These are phyloP conservation scores for Eulemur rufifrons DNA, from an alignment of 2,113 vertebrate species.

Conservation along the genomic window DNA sequence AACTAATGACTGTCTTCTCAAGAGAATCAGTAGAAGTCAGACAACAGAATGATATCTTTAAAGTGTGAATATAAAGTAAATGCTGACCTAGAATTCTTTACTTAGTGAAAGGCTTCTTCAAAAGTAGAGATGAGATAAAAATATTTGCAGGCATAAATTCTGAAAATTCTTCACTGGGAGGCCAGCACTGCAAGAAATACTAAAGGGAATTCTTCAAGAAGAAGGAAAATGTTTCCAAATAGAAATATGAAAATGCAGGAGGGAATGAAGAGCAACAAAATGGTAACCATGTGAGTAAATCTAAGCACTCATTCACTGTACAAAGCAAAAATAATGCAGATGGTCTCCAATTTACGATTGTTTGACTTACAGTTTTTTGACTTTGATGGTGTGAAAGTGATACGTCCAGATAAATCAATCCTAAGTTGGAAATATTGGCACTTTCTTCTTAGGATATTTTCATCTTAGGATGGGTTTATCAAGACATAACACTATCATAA, in stretches of 20 bases:
- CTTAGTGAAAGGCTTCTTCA: not conserved
- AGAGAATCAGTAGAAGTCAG: not conserved
- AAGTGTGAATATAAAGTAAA: not conserved
- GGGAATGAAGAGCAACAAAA: not conserved
- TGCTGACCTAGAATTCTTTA: not conserved
- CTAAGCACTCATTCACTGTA: not conserved
- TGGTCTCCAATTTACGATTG: not conserved
- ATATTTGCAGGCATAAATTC: not conserved
- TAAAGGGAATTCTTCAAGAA: not conserved
- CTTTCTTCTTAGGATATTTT: not conserved
- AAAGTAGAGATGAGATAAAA: not conserved
- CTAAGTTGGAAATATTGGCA: not conserved
- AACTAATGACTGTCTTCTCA: not conserved
- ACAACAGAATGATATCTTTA: not conserved
- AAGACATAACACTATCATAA: not conserved
- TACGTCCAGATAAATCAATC: not conserved
- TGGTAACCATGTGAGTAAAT: not conserved
- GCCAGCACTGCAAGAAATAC: not conserved
- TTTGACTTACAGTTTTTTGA: not conserved
- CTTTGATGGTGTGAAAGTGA: not conserved
- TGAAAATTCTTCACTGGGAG: not conserved
- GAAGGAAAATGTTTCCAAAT: not conserved
- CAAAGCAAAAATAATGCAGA: not conserved
- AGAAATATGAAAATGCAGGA: not conserved
- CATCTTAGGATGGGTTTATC: not conserved